Base-by-base conservation (phyloP, 2,113 vertebrate species). In the Zosterops pallidus region DNA sequence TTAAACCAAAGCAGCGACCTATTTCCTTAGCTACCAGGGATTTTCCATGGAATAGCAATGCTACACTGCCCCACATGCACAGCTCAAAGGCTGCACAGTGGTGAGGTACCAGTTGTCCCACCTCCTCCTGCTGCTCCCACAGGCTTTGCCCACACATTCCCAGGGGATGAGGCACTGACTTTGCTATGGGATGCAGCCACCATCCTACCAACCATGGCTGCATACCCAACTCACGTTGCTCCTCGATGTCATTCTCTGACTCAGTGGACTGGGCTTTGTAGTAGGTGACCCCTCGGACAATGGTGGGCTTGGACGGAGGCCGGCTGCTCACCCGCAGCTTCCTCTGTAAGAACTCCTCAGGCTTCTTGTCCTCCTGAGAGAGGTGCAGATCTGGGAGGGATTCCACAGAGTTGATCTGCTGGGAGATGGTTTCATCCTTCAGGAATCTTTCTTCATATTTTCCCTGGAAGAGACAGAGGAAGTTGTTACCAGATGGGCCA, bases 241-340 rank as follows among this genome's bases (percentile, higher is more conserved):
- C 99, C 65, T 99, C 99, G 1, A 98, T 98, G 71, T 99, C 98
- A 1, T 98, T 98, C 68, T 98, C 98, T 1, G 98, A 98, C 64
- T 99, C 99, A 0, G 98, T 95, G 47, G 98, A 98, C 91, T 99
- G 98, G 19, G 99, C 98, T 96, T 99, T 99, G 94, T 99, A 99
- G 96, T 99, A 99, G 81, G 99, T 99, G 94, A 99, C 97, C 35
- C 99, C 99, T 92, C 99, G 98, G 91, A 99, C 97, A 57, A 99
- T 98, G 46, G 99, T 98, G 78, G 98, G 98, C 77, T 97, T 98
- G 67, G 98, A 97, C 50, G 98, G 98, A 3, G 97, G 89, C 68
- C 98, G 98, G 39, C 96, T 96, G 86, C 97, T 96, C 57, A 97
- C 33, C 2, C 37, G 86, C 62, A 98, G 93, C 85, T 97, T 97